Evolutionary conservation across 2,888 invertebrate genomes (phyloP).

Genomic region (Ctenicera cuprea): DNA sequence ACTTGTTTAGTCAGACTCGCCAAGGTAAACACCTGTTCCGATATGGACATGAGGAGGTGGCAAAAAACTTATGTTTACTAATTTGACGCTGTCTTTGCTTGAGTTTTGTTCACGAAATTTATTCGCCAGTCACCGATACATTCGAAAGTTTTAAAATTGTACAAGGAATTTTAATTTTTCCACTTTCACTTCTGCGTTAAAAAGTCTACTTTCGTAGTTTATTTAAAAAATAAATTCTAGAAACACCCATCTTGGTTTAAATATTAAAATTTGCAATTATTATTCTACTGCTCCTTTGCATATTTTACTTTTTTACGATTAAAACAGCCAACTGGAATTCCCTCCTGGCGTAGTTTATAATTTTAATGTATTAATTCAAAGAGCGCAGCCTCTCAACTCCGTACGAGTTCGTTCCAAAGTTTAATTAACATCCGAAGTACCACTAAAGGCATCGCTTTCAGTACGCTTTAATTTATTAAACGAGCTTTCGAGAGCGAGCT

Average conservation of each 20-base stretch:
- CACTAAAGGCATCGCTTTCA: conserved; percentile 30
- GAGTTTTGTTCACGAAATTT: not conserved
- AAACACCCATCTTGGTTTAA: too few species aligned
- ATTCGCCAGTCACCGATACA: not conserved
- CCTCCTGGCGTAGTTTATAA: conserved; percentile 8
- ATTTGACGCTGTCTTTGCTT: conserved; percentile 14
- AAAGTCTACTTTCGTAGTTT: too few species aligned
- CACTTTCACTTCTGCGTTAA: conserved; percentile 29
- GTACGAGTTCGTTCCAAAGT: conserved; percentile 4
- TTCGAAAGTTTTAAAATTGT: conserved; percentile 27
- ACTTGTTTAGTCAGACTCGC: conserved; percentile 40
- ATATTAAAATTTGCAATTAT: conserved; percentile 2
- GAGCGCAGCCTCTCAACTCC: conserved; percentile 9
- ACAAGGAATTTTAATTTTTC: conserved; percentile 5
- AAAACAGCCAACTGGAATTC: not conserved
- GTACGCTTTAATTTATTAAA: conserved; percentile 26
- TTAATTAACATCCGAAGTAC: conserved; percentile 29
- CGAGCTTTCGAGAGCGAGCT: conserved; percentile 28
- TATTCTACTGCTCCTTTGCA: too few species aligned
- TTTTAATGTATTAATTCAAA: conserved; percentile 23
- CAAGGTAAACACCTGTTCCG: conserved; percentile 57
- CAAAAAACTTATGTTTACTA: conserved; percentile 37
- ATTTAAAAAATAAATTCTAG: too few species aligned
- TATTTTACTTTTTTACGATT: not conserved
- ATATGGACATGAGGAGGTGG: conserved; percentile 45